Base-by-base conservation (phyloP, 2,113 vertebrate genomes). In the Bubo bubo region DNA sequence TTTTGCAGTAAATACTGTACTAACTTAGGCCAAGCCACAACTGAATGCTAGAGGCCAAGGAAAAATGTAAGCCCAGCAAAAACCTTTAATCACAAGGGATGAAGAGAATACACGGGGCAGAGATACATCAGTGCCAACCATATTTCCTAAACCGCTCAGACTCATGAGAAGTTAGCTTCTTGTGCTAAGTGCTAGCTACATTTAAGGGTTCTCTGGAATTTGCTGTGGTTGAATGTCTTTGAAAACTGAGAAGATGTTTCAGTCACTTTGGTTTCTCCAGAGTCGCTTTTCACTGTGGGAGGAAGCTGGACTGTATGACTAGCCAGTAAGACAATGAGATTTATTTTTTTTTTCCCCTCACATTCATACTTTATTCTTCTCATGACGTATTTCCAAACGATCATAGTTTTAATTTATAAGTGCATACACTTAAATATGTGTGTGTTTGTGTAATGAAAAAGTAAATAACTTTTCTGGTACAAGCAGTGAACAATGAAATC, bases 21-120 rank as follows among this genome's bases (percentile, higher is more conserved):
- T 68, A 22, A 70, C 63, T 70, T 86, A 47, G 84, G 86, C 96
- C 94, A 96, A 96, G 93, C 96, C 96, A 91, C 96, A 95, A 32
- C 1, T 71, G 86, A 91, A 16, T 81, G 93, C 86, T 94, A 43
- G 94, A 97, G 87, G 95, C 93, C 89, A 86, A 87, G 66, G 55
- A 76, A 95, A 95, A 97, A 96, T 91, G 86, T 91, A 67, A 96
- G 88, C 88, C 95, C 70, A 91, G 95, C 94, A 82, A 76, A 95
- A 90, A 76, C 49, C 77, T 96, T 89, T 84, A 93, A 91, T 96
- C 89, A 75, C 66, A 85, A 58, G 74, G 73, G 74, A 12, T 50
- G 56, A 75, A 58, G 77, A 27, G 59, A 77, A 60, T 43, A 47
- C 41, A 4, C 27, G 72, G 63, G 71, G 37, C 66, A 70, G 81